Percentiles rank a stretch among this genome's conserved stretches.
Evolutionary conservation across 2,113 vertebrate genomes (phyloP).

Genomic region (Ranitomeya variabilis): DNA sequence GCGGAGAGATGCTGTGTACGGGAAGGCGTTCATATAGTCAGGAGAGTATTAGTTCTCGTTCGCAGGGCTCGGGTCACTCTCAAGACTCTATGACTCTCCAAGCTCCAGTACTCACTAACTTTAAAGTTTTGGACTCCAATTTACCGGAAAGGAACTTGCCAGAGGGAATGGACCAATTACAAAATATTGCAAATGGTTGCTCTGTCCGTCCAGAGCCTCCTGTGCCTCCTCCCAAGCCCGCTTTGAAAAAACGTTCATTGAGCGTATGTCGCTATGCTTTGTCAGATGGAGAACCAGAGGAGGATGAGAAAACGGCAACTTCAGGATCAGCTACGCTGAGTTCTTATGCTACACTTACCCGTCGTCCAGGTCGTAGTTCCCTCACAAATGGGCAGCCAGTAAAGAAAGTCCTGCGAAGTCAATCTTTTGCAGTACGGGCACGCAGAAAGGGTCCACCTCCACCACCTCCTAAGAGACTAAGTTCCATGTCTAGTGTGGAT

Average conservation of each 20-base stretch:
- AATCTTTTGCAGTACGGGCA: constrained; percentile 79
- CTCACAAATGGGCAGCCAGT: constrained; percentile 63
- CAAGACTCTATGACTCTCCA: constrained; percentile 74
- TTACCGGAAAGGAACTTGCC: constrained; percentile 82
- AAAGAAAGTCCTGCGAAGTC: constrained; percentile 73
- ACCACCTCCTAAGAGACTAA: constrained; percentile 76
- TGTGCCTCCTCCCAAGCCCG: background rate
- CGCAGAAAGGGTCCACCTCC: constrained; percentile 80
- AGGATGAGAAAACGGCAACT: constrained; percentile 70
- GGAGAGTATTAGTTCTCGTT: constrained; percentile 87
- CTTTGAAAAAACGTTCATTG: constrained; percentile 77
- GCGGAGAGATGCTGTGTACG: constrained; percentile 68
- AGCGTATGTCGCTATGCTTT: constrained; percentile 83
- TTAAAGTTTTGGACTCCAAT: constrained; percentile 64
- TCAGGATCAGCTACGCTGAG: constrained; percentile 70
- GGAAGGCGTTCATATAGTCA: constrained; percentile 82
- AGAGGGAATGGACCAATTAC: constrained; percentile 81
- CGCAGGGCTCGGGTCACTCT: constrained; percentile 85
- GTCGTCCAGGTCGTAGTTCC: constrained; percentile 75
- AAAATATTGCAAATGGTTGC: constrained; percentile 51
- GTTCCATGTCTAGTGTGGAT: constrained; percentile 71
- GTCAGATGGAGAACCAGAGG: constrained; percentile 84
- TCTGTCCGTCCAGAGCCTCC: constrained; percentile 7
- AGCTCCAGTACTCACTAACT: constrained; percentile 65
- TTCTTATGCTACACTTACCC: constrained; percentile 85